Evolutionary conservation across 2,113 vertebrate species (phyloP).

Genomic region (pig (Sus scrofa)): DNA sequence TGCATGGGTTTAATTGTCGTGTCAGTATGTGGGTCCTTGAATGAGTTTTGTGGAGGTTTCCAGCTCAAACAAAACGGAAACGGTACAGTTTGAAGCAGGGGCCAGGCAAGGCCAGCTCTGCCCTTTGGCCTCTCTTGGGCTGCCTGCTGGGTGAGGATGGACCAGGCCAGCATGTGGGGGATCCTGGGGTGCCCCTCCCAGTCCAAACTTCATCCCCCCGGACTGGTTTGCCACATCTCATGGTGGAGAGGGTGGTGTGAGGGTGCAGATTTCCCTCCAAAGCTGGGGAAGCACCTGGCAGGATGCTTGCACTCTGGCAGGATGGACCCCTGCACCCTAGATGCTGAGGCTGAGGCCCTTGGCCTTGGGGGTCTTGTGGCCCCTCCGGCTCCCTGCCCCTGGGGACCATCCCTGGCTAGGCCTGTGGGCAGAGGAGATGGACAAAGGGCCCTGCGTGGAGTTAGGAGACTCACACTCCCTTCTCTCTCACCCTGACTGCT

Average conservation of each 20-base stretch:
- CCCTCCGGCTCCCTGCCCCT: background rate
- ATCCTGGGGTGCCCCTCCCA: background rate
- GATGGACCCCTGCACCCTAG: background rate
- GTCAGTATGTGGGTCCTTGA: background rate
- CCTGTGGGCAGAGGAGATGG: background rate
- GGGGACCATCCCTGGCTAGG: background rate
- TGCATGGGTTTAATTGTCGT: background rate
- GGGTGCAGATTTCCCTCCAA: background rate
- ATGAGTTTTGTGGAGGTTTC: background rate
- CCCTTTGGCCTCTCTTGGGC: background rate
- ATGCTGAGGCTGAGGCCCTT: background rate
- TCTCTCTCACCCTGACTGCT: background rate
- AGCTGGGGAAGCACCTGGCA: accelerated
- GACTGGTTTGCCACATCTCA: background rate
- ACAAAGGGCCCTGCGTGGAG: background rate
- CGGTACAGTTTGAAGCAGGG: accelerated
- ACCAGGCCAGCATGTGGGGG: background rate
- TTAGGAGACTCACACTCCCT: background rate
- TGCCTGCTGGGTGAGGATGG: background rate
- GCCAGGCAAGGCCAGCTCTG: background rate
- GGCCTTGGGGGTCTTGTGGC: background rate
- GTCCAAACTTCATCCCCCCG: background rate
- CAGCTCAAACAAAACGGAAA: background rate
- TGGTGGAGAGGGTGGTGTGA: background rate
- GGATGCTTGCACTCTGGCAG: accelerated